Conservation (phyloP, 1,140 invertebrate species). For the Leptinotarsa defecta region DNA sequence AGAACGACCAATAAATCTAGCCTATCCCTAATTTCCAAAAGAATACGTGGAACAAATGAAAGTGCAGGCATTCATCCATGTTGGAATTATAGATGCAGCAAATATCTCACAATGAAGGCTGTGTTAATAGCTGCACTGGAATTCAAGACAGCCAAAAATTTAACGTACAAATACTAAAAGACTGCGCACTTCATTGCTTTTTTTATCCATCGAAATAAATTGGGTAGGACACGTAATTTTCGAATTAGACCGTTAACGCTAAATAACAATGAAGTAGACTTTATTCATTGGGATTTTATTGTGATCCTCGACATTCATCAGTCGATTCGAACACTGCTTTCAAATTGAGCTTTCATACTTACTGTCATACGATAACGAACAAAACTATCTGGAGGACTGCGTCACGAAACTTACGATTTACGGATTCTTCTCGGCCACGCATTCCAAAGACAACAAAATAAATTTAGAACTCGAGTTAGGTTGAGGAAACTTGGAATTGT, state of each 20-base stretch:
- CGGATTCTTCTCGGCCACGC: not conserved
- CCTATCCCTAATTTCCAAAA: too few species aligned
- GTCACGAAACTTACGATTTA: not conserved
- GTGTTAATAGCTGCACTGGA: too few species aligned
- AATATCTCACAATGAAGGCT: too few species aligned
- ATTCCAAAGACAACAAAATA: not conserved
- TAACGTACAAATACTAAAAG: too few species aligned
- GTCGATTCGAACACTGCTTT: not conserved
- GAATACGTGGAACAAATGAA: too few species aligned
- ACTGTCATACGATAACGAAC: not conserved
- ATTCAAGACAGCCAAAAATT: too few species aligned
- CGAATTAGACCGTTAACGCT: not conserved
- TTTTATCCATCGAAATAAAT: not conserved
- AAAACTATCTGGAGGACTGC: not conserved
- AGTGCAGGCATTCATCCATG: too few species aligned
- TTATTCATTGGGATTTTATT: constrained; percentile 22
- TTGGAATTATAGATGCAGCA: too few species aligned
- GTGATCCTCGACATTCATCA: constrained; percentile 14
- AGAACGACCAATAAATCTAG: too few species aligned
- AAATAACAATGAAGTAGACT: constrained; percentile 10
- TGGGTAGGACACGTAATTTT: constrained; percentile 8
- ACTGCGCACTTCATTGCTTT: too few species aligned
- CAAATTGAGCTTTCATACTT: not conserved
- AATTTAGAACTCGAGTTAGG: constrained; percentile 6
- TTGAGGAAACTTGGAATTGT: not conserved